phyloP scores from a whole-genome alignment of 2,888 invertebrate genomes.

The Leptinotarsa rubiginosa region DNA sequence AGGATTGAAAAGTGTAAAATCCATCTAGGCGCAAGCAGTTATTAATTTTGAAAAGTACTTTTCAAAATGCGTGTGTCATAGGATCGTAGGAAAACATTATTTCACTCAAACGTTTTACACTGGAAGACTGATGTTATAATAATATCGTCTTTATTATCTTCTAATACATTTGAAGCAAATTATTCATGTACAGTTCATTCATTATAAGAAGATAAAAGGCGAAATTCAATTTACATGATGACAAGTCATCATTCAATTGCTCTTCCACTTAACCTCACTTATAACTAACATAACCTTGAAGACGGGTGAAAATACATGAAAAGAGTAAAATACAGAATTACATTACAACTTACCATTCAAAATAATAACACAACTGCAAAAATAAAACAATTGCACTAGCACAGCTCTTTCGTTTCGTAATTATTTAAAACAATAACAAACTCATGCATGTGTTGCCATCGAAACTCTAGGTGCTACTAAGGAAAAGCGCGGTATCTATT shows the following conservation, averaged over 20 bases:
- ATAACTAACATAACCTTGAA: constrained; percentile 7
- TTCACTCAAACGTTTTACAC: constrained; percentile 15
- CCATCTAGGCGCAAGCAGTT: constrained; percentile 25
- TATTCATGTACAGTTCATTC: too few species aligned
- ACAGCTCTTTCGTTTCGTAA: neutral
- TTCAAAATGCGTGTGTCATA: constrained; percentile 18
- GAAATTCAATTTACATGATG: too few species aligned
- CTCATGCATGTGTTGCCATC: too few species aligned
- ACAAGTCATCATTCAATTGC: too few species aligned
- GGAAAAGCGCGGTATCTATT: too few species aligned
- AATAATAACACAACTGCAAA: neutral
- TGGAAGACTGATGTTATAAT: neutral
- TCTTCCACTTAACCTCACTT: too few species aligned
- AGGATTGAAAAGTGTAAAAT: constrained; percentile 20
- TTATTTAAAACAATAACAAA: too few species aligned
- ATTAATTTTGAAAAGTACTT: constrained; percentile 5
- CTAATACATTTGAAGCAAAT: too few species aligned
- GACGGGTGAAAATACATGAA: constrained; percentile 7
- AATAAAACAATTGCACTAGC: neutral
- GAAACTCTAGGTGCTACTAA: too few species aligned
- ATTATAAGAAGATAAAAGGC: too few species aligned
- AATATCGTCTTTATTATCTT: too few species aligned
- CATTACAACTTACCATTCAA: neutral
- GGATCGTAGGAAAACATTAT: constrained; percentile 24
- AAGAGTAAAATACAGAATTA: neutral